Base-by-base conservation (phyloP, 2,113 vertebrate species). In the Picathartes gymnocephalus region DNA sequence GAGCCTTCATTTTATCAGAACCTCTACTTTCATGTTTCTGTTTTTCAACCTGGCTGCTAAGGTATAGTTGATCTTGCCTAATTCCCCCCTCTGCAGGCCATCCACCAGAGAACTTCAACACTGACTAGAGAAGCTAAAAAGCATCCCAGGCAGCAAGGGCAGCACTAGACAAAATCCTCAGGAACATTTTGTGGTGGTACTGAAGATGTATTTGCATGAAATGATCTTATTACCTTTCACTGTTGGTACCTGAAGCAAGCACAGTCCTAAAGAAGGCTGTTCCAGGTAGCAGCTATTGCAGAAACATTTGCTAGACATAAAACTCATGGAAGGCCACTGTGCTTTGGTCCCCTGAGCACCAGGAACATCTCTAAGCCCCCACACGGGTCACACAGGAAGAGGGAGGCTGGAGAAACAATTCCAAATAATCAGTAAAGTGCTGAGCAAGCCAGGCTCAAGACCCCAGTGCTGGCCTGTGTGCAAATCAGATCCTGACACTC, bases 391-490 rank as follows among this genome's bases (percentile, higher is more conserved):
- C 2, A 0, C 15, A 31, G 30, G 27, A 24, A 58, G 10, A 31
- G 7, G 17, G 15, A 58, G 3, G 27, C 53, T 65, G 42, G n/a
- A 76, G 61, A 77, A 86, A 81, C 13, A 2, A 37, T 37, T 89
- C 65, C 7, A 69, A 30, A 61, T 45, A 61, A 42, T 47, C 10
- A 19, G 6, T 31, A 1, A 24, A 31, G 23, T 3, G 37, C 60
- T 58, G 33, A 73, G 42, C 31, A 37, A 86, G 60, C 20, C 0
- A 0, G 17, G 19, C 48, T 22, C 1, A 0, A 31, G 23, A 62
- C 6, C 0, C 35, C 4, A 0, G 28, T 10, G 50, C 58, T 77
- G 58, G 24, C 31, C 42, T 12, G 13, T 6, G 11, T 64, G 50
- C 24, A 72, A 68, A 73, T 39, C 62, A 86, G 30, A 58, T 42